Percentiles rank a stretch among this genome's conserved stretches.
phyloP scores from a whole-genome alignment of 2,113 vertebrate species.

The Clarias macrocephalus region DNA sequence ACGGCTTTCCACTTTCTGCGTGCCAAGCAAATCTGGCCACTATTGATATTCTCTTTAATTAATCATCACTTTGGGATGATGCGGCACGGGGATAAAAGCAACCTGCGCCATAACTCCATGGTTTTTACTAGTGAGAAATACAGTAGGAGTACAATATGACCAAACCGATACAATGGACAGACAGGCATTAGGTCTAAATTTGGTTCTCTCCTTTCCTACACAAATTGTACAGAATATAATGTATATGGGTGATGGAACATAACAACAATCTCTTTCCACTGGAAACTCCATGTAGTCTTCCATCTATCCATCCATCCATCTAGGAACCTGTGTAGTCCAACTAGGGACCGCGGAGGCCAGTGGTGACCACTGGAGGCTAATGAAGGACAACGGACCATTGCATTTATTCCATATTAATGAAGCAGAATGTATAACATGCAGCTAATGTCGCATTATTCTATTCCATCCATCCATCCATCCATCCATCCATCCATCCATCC shows the following conservation, averaged over 20 bases:
- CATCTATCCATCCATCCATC: no score
- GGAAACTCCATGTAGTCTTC: not conserved
- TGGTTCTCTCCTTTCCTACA: not conserved
- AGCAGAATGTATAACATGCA: no score
- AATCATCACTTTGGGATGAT: slow-evolving; percentile 20
- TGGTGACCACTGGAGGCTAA: no score
- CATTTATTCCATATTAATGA: no score
- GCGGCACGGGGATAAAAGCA: not conserved
- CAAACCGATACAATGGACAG: not conserved
- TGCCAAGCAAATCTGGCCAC: slow-evolving; percentile 28
- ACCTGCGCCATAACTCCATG: not conserved
- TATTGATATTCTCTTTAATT: slow-evolving; percentile 44
- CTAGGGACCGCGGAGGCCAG: no score
- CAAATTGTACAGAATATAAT: not conserved
- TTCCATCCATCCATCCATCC: no score
- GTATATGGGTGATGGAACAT: not conserved
- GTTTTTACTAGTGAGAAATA: not conserved
- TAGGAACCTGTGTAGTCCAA: no score
- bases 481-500: no score
- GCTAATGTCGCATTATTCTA: no score
- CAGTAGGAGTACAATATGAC: not conserved
- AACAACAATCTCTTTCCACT: not conserved
- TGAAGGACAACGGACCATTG: no score
- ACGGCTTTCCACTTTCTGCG: slow-evolving; percentile 15
- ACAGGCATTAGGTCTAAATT: not conserved